Evolutionary conservation across 2,113 vertebrate genomes (phyloP), one percentile per base, ranked within the genome.

Genomic region (Menura novaehollandiae): DNA sequence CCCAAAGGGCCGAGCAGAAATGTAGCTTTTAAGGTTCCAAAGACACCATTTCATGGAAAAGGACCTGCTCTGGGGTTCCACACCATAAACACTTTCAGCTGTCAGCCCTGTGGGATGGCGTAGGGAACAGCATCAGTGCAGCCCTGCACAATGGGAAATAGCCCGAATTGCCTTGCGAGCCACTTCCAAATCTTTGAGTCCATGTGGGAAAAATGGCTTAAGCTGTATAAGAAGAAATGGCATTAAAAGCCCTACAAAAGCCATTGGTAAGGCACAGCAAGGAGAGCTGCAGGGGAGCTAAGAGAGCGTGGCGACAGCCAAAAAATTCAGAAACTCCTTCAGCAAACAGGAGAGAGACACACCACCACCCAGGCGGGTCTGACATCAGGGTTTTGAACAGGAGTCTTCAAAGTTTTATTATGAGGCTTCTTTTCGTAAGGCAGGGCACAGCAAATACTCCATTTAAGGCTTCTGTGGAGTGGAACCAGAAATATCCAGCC

Each of bases 401-500:
- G 81, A 95, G 85, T 84, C 89, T 87, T 89, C 94, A 68, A 97
- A 96, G 89, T 87, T 95, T 95, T 84, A 89, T 96, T 79, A 91
- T 74, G 52, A 93, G 91, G 89, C 91, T 97, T 69, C 87, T 96
- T 96, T 95, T 14, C 12, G 30, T 88, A 86, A 95, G 91, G 91
- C 91, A 94, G 94, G 96, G 95, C 94, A 94, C 77, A 85, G 93
- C 94, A 92, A 96, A 96, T 92, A 93, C 93, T 95, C 96, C 89
- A 35, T 93, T 94, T 94, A 94, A 96, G 95, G 94, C 58, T 96
- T 96, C 93, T 11, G 32, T 96, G 89, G 96, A 97, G 95, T 92
- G 89, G 93, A 97, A 97, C 93, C 89, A 96, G 93, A 97, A 97
- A 96, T 96, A 97, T 96, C 95, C 93, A 96, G 95, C 94, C 87